Evolutionary conservation across 1,140 invertebrate species (phyloP).

Genomic region (Nasonia longicornis): DNA sequence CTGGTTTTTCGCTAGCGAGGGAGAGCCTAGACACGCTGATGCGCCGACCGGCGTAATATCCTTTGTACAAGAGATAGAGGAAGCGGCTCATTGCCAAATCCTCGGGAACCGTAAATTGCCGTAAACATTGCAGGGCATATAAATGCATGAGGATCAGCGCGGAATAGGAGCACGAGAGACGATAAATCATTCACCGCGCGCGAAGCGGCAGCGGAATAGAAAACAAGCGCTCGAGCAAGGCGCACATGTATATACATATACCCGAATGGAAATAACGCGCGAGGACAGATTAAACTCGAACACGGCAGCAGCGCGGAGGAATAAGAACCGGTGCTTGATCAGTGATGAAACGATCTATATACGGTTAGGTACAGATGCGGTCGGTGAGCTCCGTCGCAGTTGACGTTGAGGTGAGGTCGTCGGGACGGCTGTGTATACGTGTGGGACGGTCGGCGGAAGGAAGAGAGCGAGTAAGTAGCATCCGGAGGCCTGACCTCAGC

Average conservation of each 20-base stretch:
- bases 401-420: too few species aligned
- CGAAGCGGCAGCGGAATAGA: background rate
- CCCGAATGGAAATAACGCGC: too few species aligned
- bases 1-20: too few species aligned
- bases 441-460: constrained; percentile 30
- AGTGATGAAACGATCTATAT: too few species aligned
- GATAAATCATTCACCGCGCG: background rate
- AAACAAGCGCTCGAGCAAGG: background rate
- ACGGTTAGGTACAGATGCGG: too few species aligned
- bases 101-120: background rate
- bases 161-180: too few species aligned
- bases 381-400: too few species aligned
- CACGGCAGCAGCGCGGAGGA: too few species aligned
- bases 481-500: constrained; percentile 51
- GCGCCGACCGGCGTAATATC: background rate
- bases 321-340: too few species aligned
- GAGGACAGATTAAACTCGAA: background rate
- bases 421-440: background rate
- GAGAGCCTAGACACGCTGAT: too few species aligned
- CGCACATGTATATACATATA: background rate
- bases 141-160: background rate
- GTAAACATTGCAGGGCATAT: background rate
- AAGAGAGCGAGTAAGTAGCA: constrained; percentile 51
- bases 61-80: background rate
- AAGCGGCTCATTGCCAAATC: background rate